Evolutionary conservation across 2,888 invertebrate species (phyloP), one percentile per base, ranked within the genome.

Genomic region (Dryocosmus kuriphilus): DNA sequence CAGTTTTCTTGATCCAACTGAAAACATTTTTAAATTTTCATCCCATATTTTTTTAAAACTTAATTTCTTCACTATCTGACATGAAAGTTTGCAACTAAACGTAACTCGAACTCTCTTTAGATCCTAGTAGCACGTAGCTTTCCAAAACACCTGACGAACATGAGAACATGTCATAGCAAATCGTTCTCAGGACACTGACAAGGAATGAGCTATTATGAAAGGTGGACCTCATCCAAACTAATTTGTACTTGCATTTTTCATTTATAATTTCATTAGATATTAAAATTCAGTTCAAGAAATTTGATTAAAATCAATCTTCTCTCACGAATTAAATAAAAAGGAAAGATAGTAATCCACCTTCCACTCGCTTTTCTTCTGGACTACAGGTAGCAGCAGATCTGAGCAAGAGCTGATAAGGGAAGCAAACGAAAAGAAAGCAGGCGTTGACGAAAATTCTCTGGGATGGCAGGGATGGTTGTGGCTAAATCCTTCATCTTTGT

Each of bases 321-420:
- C 38, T 5, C 27, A 67, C 2, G 71, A 35, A 30, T 71, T 73
- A n/a, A n/a, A n/a, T 79, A 41, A 65, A 24, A 14, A 14, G 16
- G 16, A 9, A 55, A 22, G 55, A 16, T 41, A 76, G 41, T 51
- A 83, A 85, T 86, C 88, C 88, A 89, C 86, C 87, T 87, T 87
- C 82, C 88, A 87, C 79, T 79, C 80, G 78, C 79, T 62, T 32
- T 83, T 82, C 77, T 79, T 75, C 81, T 82, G 82, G 83, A 85
- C 86, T 87, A 86, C 85, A 76, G 85, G 83, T 81, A 83, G 82
- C 78, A 82, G 87, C 88, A 84, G 86, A 87, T 83, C 86, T 86
- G 89, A 90, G 88, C 90, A 88, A 89, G 87, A 83, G 80, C 80
- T 55, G 71, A 77, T 75, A 78, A 78, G 76, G 78, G 65, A 80